These are phyloP conservation scores for Neodiprion virginianus DNA, from an alignment of 1,140 invertebrate species.

Conservation along the genomic window DNA sequence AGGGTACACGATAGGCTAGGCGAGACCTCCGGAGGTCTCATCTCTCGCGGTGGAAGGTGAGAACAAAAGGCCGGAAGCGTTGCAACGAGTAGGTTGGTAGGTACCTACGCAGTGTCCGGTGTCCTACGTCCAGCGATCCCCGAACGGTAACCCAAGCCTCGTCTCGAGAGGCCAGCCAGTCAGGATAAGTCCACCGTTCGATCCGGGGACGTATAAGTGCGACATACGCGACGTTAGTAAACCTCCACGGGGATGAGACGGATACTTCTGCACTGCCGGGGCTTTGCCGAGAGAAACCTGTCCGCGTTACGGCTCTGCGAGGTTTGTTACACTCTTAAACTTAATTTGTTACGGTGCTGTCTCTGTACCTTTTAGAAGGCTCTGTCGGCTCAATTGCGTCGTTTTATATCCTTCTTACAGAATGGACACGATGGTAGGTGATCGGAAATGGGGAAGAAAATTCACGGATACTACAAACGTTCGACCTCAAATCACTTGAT, in stretches of 20 bases:
- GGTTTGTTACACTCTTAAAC: neutral
- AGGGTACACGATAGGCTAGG: too few relatives aligned
- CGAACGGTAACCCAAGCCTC: neutral
- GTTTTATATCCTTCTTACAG: too few relatives aligned
- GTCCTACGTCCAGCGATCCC: neutral
- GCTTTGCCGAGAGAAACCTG: conserved; percentile 1
- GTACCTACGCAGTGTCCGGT: too few relatives aligned
- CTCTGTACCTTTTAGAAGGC: too few relatives aligned
- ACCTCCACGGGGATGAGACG: neutral
- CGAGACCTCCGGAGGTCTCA: neutral
- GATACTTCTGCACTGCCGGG: neutral
- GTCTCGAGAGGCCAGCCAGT: neutral
- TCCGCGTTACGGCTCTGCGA: neutral
- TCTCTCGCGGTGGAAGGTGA: neutral
- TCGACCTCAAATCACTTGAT: too few relatives aligned
- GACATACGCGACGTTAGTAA: neutral
- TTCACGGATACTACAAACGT: too few relatives aligned
- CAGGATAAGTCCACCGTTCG: neutral
- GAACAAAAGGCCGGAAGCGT: neutral
- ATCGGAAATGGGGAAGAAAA: too few relatives aligned
- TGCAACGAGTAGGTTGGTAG: neutral
- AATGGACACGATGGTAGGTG: too few relatives aligned
- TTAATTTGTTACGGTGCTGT: neutral
- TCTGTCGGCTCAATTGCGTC: too few relatives aligned
- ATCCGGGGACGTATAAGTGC: neutral